phyloP scores from a whole-genome alignment of 2,113 vertebrate species.

The Anguilla japonica region DNA sequence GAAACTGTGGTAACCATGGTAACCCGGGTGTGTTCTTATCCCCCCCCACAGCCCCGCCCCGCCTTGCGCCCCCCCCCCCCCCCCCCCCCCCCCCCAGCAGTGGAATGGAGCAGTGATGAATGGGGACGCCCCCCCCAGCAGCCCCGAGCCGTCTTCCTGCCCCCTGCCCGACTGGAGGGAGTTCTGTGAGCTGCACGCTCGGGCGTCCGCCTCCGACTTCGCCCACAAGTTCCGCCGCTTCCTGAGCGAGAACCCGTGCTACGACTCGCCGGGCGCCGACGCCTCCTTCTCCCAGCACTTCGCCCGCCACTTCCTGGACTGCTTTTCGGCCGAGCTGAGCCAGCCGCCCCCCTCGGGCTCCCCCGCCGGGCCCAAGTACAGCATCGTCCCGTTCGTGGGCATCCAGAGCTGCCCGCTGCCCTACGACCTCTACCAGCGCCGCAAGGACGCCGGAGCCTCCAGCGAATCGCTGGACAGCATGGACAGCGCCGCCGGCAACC shows the following conservation, averaged over 20 bases:
- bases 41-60: constrained; percentile 36
- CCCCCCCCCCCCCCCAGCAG: constrained; percentile 57
- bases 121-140: constrained; percentile 81
- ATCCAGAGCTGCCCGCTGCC: constrained; percentile 83
- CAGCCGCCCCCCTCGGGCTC: constrained; percentile 76
- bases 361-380: constrained; percentile 70
- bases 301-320: constrained; percentile 86
- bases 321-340: constrained; percentile 83
- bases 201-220: constrained; percentile 87
- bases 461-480: constrained; percentile 82
- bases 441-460: constrained; percentile 80
- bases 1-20: neutral
- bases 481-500: constrained; percentile 72
- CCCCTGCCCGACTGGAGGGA: constrained; percentile 93
- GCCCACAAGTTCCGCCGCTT: constrained; percentile 94
- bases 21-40: neutral
- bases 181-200: constrained; percentile 95
- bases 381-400: constrained; percentile 84
- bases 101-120: constrained; percentile 97
- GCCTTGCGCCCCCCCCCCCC: constrained; percentile 49
- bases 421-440: constrained; percentile 72
- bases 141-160: constrained; percentile 82
- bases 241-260: constrained; percentile 89
- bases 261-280: constrained; percentile 86
- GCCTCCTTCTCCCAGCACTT: constrained; percentile 91